Percentiles rank a stretch among this genome's conserved stretches.
These are phyloP conservation scores for Pseudorhiza aurosa DNA, from an alignment of 30 jellyfish, hydroid and myxozoan genomes.

Conservation along the genomic window DNA sequence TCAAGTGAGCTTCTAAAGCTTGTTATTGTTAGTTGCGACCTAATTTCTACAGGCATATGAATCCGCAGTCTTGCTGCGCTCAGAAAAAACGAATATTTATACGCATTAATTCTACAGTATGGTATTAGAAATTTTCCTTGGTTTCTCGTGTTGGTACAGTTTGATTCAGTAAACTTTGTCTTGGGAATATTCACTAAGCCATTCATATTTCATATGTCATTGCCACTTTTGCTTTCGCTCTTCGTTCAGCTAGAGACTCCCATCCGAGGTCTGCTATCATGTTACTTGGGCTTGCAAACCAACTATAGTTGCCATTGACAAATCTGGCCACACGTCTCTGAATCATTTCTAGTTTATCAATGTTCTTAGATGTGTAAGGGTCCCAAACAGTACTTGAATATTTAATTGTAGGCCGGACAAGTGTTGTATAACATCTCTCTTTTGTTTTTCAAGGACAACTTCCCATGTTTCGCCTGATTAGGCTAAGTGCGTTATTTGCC, in stretches of 20 bases:
- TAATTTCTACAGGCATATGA: no score
- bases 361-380: slow-evolving; percentile 32
- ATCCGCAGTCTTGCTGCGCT: no score
- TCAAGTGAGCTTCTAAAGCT: no score
- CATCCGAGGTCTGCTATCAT: slow-evolving; percentile 57
- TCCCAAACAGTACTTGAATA: slow-evolving; percentile 56
- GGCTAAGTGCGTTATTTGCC: not conserved
- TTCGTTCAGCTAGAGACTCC: slow-evolving; percentile 21
- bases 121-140: slow-evolving; percentile 34
- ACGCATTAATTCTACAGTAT: slow-evolving; percentile 13
- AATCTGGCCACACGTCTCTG: slow-evolving; percentile 57
- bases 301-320: slow-evolving; percentile 19
- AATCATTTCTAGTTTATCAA: slow-evolving; percentile 20
- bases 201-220: slow-evolving; percentile 30
- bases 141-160: slow-evolving; percentile 10
- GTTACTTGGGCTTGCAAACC: slow-evolving; percentile 45
- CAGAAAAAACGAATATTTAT: slow-evolving; percentile 22
- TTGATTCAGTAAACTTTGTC: slow-evolving; percentile 21
- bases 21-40: no score
- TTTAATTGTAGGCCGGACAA: slow-evolving; percentile 38
- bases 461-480: slow-evolving; percentile 26
- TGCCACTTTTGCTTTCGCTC: slow-evolving; percentile 29
- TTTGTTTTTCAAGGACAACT: slow-evolving; percentile 22
- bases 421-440: slow-evolving; percentile 46
- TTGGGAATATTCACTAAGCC: slow-evolving; percentile 25